Percentiles rank a stretch among this genome's conserved stretches.
Conservation (phyloP, 2,113 vertebrate genomes). For the Anas platyrhynchos region DNA sequence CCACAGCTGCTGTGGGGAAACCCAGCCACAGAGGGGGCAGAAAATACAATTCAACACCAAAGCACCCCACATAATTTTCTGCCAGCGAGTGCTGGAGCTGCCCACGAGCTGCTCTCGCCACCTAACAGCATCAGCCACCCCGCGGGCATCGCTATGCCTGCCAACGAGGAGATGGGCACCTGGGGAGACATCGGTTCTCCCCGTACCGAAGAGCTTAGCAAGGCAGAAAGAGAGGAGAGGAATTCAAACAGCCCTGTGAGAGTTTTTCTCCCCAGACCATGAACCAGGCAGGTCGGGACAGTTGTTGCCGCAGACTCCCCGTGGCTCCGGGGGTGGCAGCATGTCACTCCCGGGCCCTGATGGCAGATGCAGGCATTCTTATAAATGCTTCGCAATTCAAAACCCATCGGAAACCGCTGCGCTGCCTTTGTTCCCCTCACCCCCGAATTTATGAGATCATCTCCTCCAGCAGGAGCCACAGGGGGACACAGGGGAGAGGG, state of each 20-base stretch:
- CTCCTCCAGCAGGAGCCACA: neutral
- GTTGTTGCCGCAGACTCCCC: neutral
- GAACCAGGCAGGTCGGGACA: neutral
- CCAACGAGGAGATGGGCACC: too few species aligned
- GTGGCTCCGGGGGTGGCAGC: neutral
- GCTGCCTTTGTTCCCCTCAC: neutral
- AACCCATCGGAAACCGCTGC: neutral
- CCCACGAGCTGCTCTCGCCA: neutral
- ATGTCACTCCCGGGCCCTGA: neutral
- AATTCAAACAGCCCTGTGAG: neutral
- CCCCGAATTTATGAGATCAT: neutral
- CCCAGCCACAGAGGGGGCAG: fast-evolving
- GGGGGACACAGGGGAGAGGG: fast-evolving
- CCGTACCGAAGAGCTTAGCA: neutral
- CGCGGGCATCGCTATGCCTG: neutral
- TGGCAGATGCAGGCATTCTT: conserved; percentile 10
- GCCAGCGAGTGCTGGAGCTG: neutral
- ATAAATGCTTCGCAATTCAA: conserved; percentile 51
- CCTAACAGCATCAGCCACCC: fast-evolving
- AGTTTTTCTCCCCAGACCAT: neutral
- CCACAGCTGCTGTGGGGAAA: neutral
- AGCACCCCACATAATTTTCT: too few species aligned
- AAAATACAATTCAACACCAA: neutral
- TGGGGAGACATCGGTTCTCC: too few species aligned
- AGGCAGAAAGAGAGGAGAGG: neutral